Base-by-base conservation (phyloP, 2,113 vertebrate species). In the Cheilinus undulatus region DNA sequence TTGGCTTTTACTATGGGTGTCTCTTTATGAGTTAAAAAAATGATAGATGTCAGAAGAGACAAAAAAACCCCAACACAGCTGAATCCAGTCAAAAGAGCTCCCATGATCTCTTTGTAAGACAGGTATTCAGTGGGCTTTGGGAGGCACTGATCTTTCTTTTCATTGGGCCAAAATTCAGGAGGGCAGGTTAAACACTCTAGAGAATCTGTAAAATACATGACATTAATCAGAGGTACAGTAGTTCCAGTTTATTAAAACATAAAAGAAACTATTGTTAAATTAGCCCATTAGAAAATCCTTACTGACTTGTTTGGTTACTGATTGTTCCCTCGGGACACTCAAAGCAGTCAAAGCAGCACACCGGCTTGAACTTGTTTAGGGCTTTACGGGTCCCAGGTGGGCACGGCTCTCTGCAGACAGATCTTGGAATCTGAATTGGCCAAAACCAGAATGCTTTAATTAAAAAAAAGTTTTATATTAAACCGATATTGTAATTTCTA, bases 311-410 rank as follows among this genome's bases (percentile, higher is more conserved):
- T 59, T 91, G 57, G 73, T 93, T 94, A 51, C 91, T 94, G 51
- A 93, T 88, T 68, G 86, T 86, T 58, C 92, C 91, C 36, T 94
- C 86, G 0, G 89, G 84, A 54, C 92, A 94, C 15, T 83, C 34
- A 68, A 93, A 76, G 56, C 92, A 93, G 70, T 93, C 92, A 54
- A 93, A 93, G 78, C 93, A 93, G 82, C 92, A 93, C 28, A 50
- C 80, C 5, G 91, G 90, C 63, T 82, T 89, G 15, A 80, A 76
- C 76, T 89, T 92, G 46, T 89, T 87, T 13, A 81, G 57, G 22
- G 90, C 90, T 54, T 91, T 93, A 20, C 89, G 86, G 23, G 86
- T 90, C 52, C 92, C 92, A 8, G 87, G 79, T 23, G 40, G 78
- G 45, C 92, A 94, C 0, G 89, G 88, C 8, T 92, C 88, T 75